These are phyloP conservation scores for Tupaia chinensis DNA, from an alignment of 2,113 vertebrate species.

Conservation along the genomic window DNA sequence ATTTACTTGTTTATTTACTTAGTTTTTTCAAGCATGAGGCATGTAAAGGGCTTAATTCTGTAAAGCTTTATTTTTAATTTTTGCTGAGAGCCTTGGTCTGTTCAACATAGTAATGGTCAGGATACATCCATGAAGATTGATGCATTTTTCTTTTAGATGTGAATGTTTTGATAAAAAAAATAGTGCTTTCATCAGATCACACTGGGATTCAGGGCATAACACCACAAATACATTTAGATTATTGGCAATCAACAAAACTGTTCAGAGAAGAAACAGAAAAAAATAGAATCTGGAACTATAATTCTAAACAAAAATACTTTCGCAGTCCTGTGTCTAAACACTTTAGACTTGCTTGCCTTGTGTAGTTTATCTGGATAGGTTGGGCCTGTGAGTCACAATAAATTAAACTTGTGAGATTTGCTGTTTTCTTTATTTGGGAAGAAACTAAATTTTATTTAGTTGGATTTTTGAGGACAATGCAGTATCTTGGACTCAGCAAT, in stretches of 20 bases:
- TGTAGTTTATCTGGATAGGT: background rate
- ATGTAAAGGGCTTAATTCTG: slow-evolving; percentile 39
- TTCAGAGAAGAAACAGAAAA: background rate
- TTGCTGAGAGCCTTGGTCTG: background rate
- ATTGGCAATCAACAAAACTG: background rate
- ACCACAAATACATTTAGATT: background rate
- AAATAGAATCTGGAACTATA: background rate
- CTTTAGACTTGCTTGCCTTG: slow-evolving; percentile 34
- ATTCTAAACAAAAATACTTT: background rate
- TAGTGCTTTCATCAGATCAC: background rate
- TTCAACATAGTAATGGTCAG: background rate
- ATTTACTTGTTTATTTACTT: background rate
- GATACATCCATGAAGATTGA: slow-evolving; percentile 8
- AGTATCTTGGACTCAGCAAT: background rate
- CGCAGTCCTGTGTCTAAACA: background rate
- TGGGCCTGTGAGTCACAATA: background rate
- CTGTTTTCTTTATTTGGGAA: slow-evolving; percentile 1
- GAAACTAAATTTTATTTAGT: slow-evolving; percentile 16
- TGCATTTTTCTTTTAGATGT: background rate
- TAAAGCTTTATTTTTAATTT: slow-evolving; percentile 55
- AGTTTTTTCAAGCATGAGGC: background rate
- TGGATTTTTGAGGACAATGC: slow-evolving; percentile 19
- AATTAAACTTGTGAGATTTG: background rate
- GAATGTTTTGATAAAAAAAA: slow-evolving; percentile 32
- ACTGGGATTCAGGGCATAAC: background rate